phyloP scores from a whole-genome alignment of 2,888 invertebrate genomes.

The Lycocerus yunnanus region DNA sequence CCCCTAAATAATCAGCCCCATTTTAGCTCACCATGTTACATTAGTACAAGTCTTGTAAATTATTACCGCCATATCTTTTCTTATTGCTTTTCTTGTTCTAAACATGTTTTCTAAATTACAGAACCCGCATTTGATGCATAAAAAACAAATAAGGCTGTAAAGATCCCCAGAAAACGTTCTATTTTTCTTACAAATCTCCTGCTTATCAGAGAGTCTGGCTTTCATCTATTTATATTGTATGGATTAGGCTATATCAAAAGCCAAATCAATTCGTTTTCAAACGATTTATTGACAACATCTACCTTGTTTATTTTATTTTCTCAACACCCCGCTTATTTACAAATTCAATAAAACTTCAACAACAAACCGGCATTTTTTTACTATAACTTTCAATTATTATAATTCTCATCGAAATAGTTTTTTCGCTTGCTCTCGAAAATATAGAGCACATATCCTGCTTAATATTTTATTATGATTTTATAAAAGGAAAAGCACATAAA shows the following conservation, averaged over 20 bases:
- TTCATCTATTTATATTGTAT: conserved; percentile 12
- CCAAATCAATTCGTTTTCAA: neutral
- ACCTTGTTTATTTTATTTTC: neutral
- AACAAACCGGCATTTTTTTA: neutral
- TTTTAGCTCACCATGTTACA: conserved; percentile 14
- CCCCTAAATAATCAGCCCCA: conserved; percentile 17
- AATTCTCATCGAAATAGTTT: neutral
- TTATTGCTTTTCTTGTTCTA: conserved; percentile 21
- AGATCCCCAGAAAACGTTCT: conserved; percentile 8
- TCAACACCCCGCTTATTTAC: neutral
- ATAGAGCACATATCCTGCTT: neutral
- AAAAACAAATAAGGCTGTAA: conserved; percentile 10
- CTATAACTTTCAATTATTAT: neutral
- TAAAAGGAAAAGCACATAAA: neutral
- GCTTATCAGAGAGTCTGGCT: conserved; percentile 12
- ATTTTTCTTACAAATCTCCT: conserved; percentile 12
- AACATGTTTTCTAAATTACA: conserved; percentile 15
- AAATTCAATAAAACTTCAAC: neutral
- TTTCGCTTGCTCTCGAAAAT: neutral
- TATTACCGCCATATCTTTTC: conserved; percentile 13
- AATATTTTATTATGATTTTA: neutral
- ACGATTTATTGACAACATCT: conserved; percentile 1
- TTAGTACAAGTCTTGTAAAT: conserved; percentile 19
- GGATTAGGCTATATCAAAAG: conserved; percentile 10
- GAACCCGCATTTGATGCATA: conserved; percentile 16